Percentiles rank a stretch among this genome's conserved stretches.
These are phyloP conservation scores for Channa argus DNA, from an alignment of 2,113 vertebrate species.

Conservation along the genomic window DNA sequence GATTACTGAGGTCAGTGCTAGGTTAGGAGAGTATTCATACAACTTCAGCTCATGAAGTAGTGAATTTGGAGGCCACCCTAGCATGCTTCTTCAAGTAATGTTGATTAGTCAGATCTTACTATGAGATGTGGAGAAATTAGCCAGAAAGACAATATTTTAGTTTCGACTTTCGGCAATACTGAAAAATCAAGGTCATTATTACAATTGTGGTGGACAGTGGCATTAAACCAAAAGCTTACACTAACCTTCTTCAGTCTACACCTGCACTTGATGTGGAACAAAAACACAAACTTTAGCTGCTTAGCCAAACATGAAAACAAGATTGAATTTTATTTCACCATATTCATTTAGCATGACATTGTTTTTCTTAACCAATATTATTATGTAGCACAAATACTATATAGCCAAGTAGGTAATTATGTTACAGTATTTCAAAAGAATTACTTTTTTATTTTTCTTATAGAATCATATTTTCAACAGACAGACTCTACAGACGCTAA, in stretches of 20 bases:
- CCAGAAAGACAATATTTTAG: not conserved
- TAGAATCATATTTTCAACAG: no score
- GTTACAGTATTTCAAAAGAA: no score
- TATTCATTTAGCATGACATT: no score
- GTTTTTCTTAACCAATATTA: no score
- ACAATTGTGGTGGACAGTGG: not conserved
- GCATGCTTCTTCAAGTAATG: not conserved
- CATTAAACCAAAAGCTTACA: not conserved
- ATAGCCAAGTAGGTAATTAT: no score
- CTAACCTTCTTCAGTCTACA: not conserved
- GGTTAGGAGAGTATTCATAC: slow-evolving; percentile 6
- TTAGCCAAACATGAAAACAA: no score
- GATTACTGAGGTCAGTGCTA: slow-evolving; percentile 3
- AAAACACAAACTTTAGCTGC: no score
- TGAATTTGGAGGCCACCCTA: not conserved
- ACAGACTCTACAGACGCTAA: no score
- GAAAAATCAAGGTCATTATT: not conserved
- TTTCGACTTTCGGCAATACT: not conserved
- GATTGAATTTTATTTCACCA: no score
- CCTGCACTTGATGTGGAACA: no score
- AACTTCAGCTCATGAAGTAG: not conserved
- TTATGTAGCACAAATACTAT: no score
- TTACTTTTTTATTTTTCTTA: no score
- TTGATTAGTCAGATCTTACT: not conserved
- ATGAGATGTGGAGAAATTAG: not conserved